Percentiles rank a stretch among this genome's conserved stretches.
phyloP scores from a whole-genome alignment of 2,888 invertebrate species.

The Aspidiotus destructor region DNA sequence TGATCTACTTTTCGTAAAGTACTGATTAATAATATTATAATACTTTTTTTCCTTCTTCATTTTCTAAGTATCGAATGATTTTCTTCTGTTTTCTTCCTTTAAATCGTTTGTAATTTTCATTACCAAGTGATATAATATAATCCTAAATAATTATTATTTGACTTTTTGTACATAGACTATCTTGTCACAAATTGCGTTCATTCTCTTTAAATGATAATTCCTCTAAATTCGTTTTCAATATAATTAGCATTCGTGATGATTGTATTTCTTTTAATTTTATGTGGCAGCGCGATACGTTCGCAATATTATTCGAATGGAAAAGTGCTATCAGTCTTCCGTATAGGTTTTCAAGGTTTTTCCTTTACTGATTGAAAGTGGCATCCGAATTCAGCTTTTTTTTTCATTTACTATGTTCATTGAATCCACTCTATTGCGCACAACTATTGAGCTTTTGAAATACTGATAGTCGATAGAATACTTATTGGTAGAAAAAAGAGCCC shows the following conservation, averaged over 20 bases:
- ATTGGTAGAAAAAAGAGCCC: no score
- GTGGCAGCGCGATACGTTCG: no score
- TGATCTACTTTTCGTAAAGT: neutral
- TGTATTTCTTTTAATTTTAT: neutral
- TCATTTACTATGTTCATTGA: no score
- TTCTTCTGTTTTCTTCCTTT: conserved; percentile 3
- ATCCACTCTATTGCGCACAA: no score
- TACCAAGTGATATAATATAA: conserved; percentile 17
- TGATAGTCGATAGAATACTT: no score
- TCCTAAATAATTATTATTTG: neutral
- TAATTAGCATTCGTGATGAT: neutral
- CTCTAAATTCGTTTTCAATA: conserved; percentile 1
- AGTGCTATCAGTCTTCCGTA: no score
- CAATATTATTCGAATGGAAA: no score
- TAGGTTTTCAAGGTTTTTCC: no score
- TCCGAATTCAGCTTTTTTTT: no score
- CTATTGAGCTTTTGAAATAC: no score
- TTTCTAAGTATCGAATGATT: neutral
- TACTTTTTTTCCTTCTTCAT: conserved; percentile 10
- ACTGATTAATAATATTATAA: no score
- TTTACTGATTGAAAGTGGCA: no score
- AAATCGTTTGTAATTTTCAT: neutral
- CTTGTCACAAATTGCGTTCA: neutral
- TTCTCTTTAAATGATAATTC: neutral
- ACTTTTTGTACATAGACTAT: neutral